Conservation (phyloP, 2,888 invertebrate species). For the Iselma pallidipennis region DNA sequence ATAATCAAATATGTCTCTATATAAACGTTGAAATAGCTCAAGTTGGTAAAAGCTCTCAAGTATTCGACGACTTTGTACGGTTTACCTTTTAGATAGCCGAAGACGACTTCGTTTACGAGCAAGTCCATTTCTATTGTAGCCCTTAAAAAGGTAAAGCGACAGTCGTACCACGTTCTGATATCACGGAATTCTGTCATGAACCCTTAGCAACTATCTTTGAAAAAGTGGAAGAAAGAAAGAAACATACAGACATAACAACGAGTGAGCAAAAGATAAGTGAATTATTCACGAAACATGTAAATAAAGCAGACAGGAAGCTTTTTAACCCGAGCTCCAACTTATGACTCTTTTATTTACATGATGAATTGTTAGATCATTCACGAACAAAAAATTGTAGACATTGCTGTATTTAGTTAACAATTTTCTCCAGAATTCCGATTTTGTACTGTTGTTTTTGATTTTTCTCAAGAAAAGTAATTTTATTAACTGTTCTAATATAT, state of each 20-base stretch:
- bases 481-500: background rate
- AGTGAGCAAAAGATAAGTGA: slow-evolving; percentile 17
- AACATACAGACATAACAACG: background rate
- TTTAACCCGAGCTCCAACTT: slow-evolving; percentile 37
- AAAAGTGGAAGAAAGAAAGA: background rate
- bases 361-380: slow-evolving; percentile 30
- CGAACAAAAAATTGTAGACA: background rate
- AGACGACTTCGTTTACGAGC: background rate
- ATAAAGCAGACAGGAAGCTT: slow-evolving; percentile 28
- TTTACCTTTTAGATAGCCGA: background rate
- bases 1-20: background rate
- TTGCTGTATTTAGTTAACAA: background rate
- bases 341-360: slow-evolving; percentile 40
- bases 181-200: background rate
- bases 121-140: background rate
- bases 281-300: slow-evolving; percentile 40
- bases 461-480: background rate
- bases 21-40: background rate
- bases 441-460: background rate
- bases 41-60: background rate
- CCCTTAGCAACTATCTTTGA: background rate
- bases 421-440: background rate
- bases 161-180: background rate
- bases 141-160: background rate
- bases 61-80: background rate